A percentile compares a stretch with the other conserved stretches of the same genome.
Conservation (phyloP, 2,797 vertebrate genomes). For the Crocodylus rhombifer region DNA sequence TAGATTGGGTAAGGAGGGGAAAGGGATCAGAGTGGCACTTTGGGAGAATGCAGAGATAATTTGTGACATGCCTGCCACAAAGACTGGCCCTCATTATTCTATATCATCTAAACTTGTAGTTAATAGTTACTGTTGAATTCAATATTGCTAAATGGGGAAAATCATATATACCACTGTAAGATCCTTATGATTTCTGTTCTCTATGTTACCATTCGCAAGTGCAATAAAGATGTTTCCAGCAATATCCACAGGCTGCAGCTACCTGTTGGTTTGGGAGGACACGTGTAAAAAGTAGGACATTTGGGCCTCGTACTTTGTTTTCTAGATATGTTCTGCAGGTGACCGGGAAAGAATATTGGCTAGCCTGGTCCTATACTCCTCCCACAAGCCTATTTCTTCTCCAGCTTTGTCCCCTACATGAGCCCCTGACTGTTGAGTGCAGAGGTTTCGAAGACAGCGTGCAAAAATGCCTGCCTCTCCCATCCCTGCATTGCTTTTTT, state of each 20-base stretch:
- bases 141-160: neutral
- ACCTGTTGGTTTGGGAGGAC: neutral
- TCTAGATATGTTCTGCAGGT: fast-evolving
- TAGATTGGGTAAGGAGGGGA: no score
- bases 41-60: no score
- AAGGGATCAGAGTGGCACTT: no score
- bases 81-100: no score
- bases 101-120: neutral
- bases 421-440: neutral
- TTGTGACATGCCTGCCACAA: no score
- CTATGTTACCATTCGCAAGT: neutral
- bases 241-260: neutral
- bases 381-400: neutral
- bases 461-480: neutral
- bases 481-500: neutral
- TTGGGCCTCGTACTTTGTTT: neutral
- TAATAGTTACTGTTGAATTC: neutral
- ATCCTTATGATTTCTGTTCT: neutral
- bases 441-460: neutral
- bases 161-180: neutral
- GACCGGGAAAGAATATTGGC: neutral
- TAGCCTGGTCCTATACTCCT: neutral
- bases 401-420: neutral
- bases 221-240: neutral
- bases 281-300: neutral